Evolutionary conservation across 2,888 invertebrate species (phyloP).

Genomic region (Nemoura dubitans): DNA sequence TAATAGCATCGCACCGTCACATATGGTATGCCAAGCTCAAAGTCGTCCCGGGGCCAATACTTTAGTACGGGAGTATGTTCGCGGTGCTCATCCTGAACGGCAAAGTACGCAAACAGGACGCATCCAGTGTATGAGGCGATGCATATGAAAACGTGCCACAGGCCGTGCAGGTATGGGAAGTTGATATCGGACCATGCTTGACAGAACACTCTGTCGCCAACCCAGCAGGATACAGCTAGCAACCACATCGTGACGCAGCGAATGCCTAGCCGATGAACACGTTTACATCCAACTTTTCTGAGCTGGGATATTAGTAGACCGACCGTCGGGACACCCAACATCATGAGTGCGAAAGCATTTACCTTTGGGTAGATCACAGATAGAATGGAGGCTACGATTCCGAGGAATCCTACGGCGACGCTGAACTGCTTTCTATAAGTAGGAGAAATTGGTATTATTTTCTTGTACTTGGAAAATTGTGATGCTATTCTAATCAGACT

Average conservation of each 20-base stretch:
- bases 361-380: slow-evolving; percentile 80
- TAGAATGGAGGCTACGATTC: slow-evolving; percentile 72
- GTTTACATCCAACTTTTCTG: slow-evolving; percentile 62
- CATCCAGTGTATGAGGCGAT: slow-evolving; percentile 80
- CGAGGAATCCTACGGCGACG: slow-evolving; percentile 67
- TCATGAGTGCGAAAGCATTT: slow-evolving; percentile 84
- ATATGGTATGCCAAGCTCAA: slow-evolving; percentile 81
- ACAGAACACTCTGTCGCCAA: slow-evolving; percentile 80
- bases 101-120: slow-evolving; percentile 82
- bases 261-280: slow-evolving; percentile 76
- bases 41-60: slow-evolving; percentile 82
- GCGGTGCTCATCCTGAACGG: slow-evolving; percentile 76
- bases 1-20: slow-evolving; percentile 64
- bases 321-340: slow-evolving; percentile 74
- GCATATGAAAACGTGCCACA: slow-evolving; percentile 85
- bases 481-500: slow-evolving; percentile 38
- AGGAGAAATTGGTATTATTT: too few relatives aligned
- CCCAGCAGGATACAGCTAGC: slow-evolving; percentile 79
- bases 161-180: slow-evolving; percentile 84
- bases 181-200: slow-evolving; percentile 79
- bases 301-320: slow-evolving; percentile 73
- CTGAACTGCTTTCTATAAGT: slow-evolving; percentile 70
- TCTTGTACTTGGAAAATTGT: too few relatives aligned
- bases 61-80: slow-evolving; percentile 73
- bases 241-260: slow-evolving; percentile 74